phyloP scores from a whole-genome alignment of 2,113 vertebrate species.

The Tachysurus fulvidraco region DNA sequence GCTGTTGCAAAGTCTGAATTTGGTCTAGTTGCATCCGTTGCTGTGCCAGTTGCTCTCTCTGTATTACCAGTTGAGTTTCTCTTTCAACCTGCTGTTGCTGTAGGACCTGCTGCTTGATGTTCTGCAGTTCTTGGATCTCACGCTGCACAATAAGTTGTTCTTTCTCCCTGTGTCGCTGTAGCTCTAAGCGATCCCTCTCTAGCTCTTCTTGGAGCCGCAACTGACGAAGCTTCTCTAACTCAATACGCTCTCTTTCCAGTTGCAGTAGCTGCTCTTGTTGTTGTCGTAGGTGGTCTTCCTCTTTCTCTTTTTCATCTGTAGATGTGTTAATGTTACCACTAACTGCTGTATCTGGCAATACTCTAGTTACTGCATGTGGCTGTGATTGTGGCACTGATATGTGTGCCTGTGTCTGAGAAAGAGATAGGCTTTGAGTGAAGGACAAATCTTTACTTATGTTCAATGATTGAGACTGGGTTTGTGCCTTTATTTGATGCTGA shows the following conservation, averaged over 20 bases:
- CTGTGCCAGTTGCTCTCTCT: conserved; percentile 95
- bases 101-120: conserved; percentile 95
- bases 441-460: conserved; percentile 42
- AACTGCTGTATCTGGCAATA: conserved; percentile 44
- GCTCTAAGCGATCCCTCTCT: conserved; percentile 89
- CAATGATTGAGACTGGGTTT: conserved; percentile 47
- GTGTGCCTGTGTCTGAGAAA: conserved; percentile 61
- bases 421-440: conserved; percentile 34
- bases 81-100: conserved; percentile 96
- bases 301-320: conserved; percentile 79
- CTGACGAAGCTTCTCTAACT: conserved; percentile 92
- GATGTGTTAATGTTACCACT: conserved; percentile 64
- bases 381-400: conserved; percentile 63
- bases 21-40: conserved; percentile 95
- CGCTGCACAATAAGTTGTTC: conserved; percentile 94
- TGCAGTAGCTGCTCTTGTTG: conserved; percentile 94
- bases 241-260: conserved; percentile 90
- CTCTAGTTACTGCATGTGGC: conserved; percentile 52
- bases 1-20: conserved; percentile 95
- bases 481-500: conserved; percentile 59
- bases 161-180: conserved; percentile 93
- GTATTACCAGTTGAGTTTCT: conserved; percentile 91
- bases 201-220: conserved; percentile 92
- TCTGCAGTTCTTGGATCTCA: conserved; percentile 94
- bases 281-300: conserved; percentile 87